Evolutionary conservation across 2,888 invertebrate species (phyloP), one percentile per base, ranked within the genome.

Genomic region (Melieria picta): DNA sequence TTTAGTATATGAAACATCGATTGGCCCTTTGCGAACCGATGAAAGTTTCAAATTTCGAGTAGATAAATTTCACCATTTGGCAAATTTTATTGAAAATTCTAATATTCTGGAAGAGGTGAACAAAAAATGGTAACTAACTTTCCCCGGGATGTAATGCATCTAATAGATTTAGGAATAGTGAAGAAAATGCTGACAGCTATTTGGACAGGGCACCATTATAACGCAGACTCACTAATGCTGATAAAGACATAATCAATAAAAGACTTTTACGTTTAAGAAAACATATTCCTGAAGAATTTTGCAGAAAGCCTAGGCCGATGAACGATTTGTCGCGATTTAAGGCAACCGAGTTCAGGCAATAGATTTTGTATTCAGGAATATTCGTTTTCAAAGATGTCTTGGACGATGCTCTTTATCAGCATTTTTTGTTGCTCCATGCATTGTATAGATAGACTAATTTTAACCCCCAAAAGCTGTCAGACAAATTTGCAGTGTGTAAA

Each of bases 261-360:
- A 30, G 30, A 30, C 30, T 30, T 16, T 16, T 30, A 30, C 30
- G 2, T 30, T 30, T 30, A 30, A 30, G 13, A 3, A 45, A 62
- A 7, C 60, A 71, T 11, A 48, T 71, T 3, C 71, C 67, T 7
- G n/a, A 46, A 11, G 58, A 67, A 57, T 71, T 67, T 62, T 62
- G 62, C 9, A 16, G 71, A 47, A 71, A 63, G 48, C 58, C 63
- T 3, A 11, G 67, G 43, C 16, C 45, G 13, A 45, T 65, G n/a
- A 50, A 70, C 47, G 70, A 65, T 4, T 48, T 71, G 43, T 11
- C 11, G 7, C 42, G 71, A 13, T 71, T 63, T 56, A 67, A 71
- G 64, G 71, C 63, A 4, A 48, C 71, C 4, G 66, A 71, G 16
- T 66, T 60, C 13, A 47, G 66, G 1, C 65, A 61, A 55, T 11